These are phyloP conservation scores for Laspeyria flexula DNA, from an alignment of 2,888 invertebrate species.

Conservation along the genomic window DNA sequence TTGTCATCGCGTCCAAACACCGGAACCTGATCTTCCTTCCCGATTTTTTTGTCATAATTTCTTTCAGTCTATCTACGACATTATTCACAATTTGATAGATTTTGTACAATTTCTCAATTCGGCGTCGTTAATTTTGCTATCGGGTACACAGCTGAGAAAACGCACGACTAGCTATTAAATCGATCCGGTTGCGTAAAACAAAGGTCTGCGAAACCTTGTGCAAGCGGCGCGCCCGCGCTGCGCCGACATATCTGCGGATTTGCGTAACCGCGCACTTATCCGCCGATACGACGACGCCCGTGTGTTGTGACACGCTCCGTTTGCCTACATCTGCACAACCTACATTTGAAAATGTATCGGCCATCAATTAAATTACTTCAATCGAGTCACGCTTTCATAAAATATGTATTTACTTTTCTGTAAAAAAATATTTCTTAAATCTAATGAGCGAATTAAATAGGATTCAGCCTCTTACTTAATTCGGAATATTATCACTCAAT, in stretches of 20 bases:
- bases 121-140: conserved; percentile 58
- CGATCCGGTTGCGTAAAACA: conserved; percentile 86
- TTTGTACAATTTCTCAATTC: conserved; percentile 57
- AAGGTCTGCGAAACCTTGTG: conserved; percentile 86
- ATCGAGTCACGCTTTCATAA: conserved; percentile 3
- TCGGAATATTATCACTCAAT: conserved; percentile 49
- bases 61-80: conserved; percentile 18
- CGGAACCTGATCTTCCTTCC: conserved; percentile 53
- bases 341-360: conserved; percentile 51
- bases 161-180: conserved; percentile 83
- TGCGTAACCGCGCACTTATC: conserved; percentile 85
- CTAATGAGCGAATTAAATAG: conserved; percentile 1
- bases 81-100: conserved; percentile 36
- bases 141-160: conserved; percentile 79
- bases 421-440: too few relatives aligned
- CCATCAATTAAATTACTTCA: conserved; percentile 15
- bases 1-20: conserved; percentile 49
- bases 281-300: conserved; percentile 78
- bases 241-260: conserved; percentile 85
- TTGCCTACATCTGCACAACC: conserved; percentile 68
- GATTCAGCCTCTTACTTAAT: conserved; percentile 24
- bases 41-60: conserved; percentile 45
- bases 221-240: conserved; percentile 82
- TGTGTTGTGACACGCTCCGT: conserved; percentile 80
- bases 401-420: not conserved